These are phyloP conservation scores for Setipinna tenuifilis DNA, from an alignment of 2,797 vertebrate genomes.

Conservation along the genomic window DNA sequence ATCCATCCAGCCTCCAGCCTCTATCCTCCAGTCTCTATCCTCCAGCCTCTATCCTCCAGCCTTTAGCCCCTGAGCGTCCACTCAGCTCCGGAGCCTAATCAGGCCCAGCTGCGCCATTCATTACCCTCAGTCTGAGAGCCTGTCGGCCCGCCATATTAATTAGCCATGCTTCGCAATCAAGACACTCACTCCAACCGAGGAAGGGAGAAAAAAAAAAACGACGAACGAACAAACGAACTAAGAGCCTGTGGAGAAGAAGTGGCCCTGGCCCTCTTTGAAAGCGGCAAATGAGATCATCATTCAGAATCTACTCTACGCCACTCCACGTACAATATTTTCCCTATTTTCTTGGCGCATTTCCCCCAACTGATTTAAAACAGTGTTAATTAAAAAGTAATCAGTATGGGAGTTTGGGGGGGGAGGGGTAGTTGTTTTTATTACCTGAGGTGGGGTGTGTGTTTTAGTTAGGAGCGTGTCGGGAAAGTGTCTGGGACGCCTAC, in stretches of 20 bases:
- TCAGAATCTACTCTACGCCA: background rate
- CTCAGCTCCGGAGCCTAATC: conserved; percentile 69
- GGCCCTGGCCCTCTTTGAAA: background rate
- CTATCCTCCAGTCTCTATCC: no score
- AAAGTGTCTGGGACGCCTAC: background rate
- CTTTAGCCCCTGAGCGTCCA: conserved; percentile 40
- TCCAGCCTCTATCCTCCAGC: background rate
- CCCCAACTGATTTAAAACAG: conserved; percentile 44
- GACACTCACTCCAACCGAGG: background rate
- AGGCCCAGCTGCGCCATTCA: conserved; percentile 65
- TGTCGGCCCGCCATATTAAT: conserved; percentile 79
- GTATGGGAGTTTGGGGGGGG: background rate
- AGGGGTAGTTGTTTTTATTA: conserved; percentile 14
- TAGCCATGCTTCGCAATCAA: conserved; percentile 67
- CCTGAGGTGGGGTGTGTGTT: background rate
- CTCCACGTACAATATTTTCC: background rate
- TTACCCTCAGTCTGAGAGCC: conserved; percentile 62
- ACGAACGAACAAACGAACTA: background rate
- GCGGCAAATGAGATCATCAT: background rate
- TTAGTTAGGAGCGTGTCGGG: background rate
- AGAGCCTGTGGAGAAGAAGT: background rate
- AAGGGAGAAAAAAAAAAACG: background rate
- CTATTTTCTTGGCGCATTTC: background rate
- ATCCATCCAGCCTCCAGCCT: background rate
- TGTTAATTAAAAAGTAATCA: conserved; percentile 46